Base-by-base conservation (phyloP, 1,140 invertebrate genomes). In the Drosophila asahinai region DNA sequence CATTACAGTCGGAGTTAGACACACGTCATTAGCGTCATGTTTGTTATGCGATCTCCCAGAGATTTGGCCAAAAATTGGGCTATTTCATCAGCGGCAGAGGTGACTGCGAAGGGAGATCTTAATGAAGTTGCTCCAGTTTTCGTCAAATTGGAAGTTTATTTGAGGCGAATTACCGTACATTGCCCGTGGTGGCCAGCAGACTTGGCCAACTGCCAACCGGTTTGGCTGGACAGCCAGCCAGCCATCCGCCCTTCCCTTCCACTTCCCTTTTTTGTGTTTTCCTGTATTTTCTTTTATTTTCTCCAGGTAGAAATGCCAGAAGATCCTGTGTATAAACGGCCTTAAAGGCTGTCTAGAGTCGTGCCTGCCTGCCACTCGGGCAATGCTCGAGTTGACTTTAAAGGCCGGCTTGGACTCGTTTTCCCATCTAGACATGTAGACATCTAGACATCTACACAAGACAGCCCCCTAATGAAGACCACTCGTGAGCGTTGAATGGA, bases 101-200 rank as follows among this genome's bases (percentile, higher is more conserved):
- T 33, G 17, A 42, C 27, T 17, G 48, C 49, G 22, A 61, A 60
- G 54, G 54, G 59, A 52, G 43, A 33, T 43, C 64, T 72, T 84
- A 83, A 89, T 87, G 68, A 89, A 89, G 84, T 75, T 89, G 84
- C 86, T 87, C 84, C 63, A 89, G 81, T 84, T 87, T 80, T 52
- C 19, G 72, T 51, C 48, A 84, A 87, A 87, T 87, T 87, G 84
- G 73, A 89, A 81, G 65, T 74, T 81, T 72, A 89, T 89, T 89
- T 84, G 63, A 61, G 52, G 60, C 45, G 49, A 81, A 80, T 83
- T 83, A 71, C 75, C 30, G n/a, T 55, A 49, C 36, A 42, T 49
- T 40, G 52, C 33, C 3, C 54, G 60, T 30, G 52, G 60, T 30
- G 52, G 30, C 60, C 60, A 58, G n/a, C 48, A 55, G 58, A 51